Conservation (phyloP, 2,113 vertebrate genomes). For the Lota lota region DNA sequence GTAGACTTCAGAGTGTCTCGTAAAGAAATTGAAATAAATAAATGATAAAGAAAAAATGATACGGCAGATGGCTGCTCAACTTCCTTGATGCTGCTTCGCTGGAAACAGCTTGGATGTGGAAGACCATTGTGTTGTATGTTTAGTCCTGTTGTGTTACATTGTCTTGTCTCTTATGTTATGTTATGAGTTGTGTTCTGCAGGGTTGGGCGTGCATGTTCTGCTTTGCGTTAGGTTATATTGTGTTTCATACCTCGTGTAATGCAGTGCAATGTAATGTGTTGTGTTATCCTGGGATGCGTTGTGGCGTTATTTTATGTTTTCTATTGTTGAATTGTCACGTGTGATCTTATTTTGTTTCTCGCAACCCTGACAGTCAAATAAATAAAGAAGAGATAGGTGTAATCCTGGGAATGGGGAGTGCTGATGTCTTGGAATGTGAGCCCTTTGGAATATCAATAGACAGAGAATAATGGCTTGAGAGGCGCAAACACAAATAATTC, state of each 20-base stretch:
- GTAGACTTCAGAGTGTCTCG: constrained; percentile 45
- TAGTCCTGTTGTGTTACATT: neutral
- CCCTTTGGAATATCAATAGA: constrained; percentile 49
- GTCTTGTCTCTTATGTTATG: neutral
- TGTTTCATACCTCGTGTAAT: too few relatives aligned
- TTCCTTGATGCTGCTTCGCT: constrained; percentile 36
- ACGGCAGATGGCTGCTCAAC: constrained; percentile 52
- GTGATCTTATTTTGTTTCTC: neutral
- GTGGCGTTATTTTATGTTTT: too few relatives aligned
- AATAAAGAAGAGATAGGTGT: neutral
- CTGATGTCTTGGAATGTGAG: constrained; percentile 37
- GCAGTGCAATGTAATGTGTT: too few relatives aligned
- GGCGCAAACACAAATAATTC: constrained; percentile 12
- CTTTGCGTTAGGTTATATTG: too few relatives aligned
- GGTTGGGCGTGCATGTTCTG: too few relatives aligned
- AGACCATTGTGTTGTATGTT: neutral
- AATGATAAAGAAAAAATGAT: constrained; percentile 41
- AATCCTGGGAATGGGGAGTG: constrained; percentile 30
- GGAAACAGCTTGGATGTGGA: constrained; percentile 31
- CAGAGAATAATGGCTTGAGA: constrained; percentile 44
- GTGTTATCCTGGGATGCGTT: too few relatives aligned
- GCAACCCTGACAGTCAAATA: neutral
- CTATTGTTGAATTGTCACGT: too few relatives aligned
- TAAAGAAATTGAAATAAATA: constrained; percentile 42
- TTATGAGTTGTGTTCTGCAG: too few relatives aligned